Evolutionary conservation across 2,797 vertebrate genomes (phyloP).

Genomic region (Columba guinea): DNA sequence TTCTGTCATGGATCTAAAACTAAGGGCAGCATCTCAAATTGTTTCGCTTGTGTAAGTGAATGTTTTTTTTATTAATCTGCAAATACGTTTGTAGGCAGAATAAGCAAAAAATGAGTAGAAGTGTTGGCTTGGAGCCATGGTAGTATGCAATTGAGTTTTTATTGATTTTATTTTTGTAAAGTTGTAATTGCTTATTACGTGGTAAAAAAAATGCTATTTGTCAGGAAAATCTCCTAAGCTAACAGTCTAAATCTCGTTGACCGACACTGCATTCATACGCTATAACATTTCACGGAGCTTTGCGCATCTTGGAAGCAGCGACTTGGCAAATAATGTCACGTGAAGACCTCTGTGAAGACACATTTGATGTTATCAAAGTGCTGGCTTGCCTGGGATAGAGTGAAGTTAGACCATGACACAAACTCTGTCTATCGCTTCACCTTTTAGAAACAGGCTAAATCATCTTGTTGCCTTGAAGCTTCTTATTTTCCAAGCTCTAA

Average conservation of each 20-base stretch:
- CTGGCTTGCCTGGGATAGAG: too few relatives aligned
- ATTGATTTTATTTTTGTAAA: not conserved
- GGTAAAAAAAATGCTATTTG: not conserved
- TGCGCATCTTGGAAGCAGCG: not conserved
- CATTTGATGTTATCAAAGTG: not conserved
- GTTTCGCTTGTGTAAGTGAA: slow-evolving; percentile 88
- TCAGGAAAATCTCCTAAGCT: not conserved
- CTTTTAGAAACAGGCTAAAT: not conserved
- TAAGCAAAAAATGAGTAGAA: not conserved
- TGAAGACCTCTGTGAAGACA: not conserved
- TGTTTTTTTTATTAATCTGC: not conserved
- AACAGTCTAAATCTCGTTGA: not conserved
- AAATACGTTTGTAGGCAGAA: not conserved
- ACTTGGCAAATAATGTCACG: not conserved
- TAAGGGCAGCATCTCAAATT: slow-evolving; percentile 87
- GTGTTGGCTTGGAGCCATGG: not conserved
- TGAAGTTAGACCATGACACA: too few relatives aligned
- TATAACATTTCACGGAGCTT: not conserved
- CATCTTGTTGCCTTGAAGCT: not conserved
- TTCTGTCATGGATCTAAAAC: slow-evolving; percentile 88
- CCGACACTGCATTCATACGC: not conserved
- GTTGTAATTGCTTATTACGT: not conserved
- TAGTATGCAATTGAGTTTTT: not conserved
- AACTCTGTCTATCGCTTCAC: not conserved
- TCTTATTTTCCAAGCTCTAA: not conserved